A percentile compares a stretch with the other conserved stretches of the same genome.
Evolutionary conservation across 1,140 invertebrate genomes (phyloP).

Genomic region (Andricus grossulariae): DNA sequence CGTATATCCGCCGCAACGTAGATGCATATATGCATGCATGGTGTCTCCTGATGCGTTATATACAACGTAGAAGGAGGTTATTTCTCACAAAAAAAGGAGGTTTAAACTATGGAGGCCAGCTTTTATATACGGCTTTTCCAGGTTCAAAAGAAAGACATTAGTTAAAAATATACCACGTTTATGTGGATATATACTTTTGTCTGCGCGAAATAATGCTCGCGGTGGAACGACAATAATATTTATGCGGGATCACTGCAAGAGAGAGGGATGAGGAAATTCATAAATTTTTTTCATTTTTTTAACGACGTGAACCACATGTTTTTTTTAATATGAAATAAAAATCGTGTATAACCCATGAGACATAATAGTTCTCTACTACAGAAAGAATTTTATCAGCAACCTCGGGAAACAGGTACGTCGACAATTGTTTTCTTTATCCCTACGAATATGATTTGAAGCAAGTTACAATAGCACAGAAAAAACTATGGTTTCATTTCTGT

Average conservation of each 20-base stretch:
- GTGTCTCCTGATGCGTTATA: constrained; percentile 13
- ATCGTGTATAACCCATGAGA: too few relatives aligned
- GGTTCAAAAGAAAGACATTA: constrained; percentile 28
- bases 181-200: constrained; percentile 29
- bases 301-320: too few relatives aligned
- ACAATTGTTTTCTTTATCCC: too few relatives aligned
- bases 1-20: constrained; percentile 1
- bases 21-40: constrained; percentile 17
- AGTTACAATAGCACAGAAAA: too few relatives aligned
- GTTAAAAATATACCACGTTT: constrained; percentile 30
- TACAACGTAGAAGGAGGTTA: constrained; percentile 15
- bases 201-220: not conserved
- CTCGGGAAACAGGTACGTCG: too few relatives aligned
- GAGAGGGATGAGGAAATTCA: not conserved
- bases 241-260: not conserved
- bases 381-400: too few relatives aligned
- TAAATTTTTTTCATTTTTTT: not conserved
- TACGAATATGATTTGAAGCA: too few relatives aligned
- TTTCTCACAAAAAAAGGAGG: constrained; percentile 2
- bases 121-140: constrained; percentile 13
- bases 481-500: too few relatives aligned
- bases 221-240: constrained; percentile 7
- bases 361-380: too few relatives aligned
- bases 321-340: too few relatives aligned
- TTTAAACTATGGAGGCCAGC: constrained; percentile 8